These are phyloP conservation scores for Temnothorax longispinosus DNA, from an alignment of 1,140 invertebrate species.

Conservation along the genomic window DNA sequence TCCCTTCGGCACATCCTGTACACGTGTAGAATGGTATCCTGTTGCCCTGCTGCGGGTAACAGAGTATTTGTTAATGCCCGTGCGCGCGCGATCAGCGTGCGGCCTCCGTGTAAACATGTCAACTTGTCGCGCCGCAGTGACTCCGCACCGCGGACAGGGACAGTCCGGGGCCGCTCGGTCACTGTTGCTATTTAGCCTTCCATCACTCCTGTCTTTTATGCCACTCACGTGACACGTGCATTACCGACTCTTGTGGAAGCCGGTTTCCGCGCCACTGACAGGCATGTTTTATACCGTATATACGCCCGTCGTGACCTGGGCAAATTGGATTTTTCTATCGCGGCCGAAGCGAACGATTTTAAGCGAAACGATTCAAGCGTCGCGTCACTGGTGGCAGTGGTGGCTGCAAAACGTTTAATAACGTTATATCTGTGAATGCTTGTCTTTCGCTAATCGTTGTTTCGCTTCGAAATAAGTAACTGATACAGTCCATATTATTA, in stretches of 20 bases:
- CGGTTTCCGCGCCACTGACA: constrained; percentile 71
- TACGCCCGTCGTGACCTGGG: constrained; percentile 55
- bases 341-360: constrained; percentile 31
- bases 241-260: constrained; percentile 63
- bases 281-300: constrained; percentile 52
- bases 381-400: neutral
- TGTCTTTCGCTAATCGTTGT: neutral
- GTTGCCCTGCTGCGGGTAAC: constrained; percentile 66
- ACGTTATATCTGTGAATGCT: neutral
- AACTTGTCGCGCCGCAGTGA: constrained; percentile 81
- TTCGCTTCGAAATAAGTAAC: neutral
- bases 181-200: constrained; percentile 81
- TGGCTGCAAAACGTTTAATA: constrained; percentile 2
- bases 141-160: constrained; percentile 73
- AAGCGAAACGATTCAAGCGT: constrained; percentile 40
- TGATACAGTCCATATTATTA: no score
- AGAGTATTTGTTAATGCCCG: constrained; percentile 73
- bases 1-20: constrained; percentile 65
- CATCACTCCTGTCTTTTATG: constrained; percentile 79
- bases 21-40: constrained; percentile 57
- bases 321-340: constrained; percentile 61
- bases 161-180: constrained; percentile 73
- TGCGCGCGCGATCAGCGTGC: constrained; percentile 76
- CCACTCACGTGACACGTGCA: constrained; percentile 76
- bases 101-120: constrained; percentile 83